These are phyloP conservation scores for Epinotia demarniana DNA, from an alignment of 2,888 invertebrate genomes.

Conservation along the genomic window DNA sequence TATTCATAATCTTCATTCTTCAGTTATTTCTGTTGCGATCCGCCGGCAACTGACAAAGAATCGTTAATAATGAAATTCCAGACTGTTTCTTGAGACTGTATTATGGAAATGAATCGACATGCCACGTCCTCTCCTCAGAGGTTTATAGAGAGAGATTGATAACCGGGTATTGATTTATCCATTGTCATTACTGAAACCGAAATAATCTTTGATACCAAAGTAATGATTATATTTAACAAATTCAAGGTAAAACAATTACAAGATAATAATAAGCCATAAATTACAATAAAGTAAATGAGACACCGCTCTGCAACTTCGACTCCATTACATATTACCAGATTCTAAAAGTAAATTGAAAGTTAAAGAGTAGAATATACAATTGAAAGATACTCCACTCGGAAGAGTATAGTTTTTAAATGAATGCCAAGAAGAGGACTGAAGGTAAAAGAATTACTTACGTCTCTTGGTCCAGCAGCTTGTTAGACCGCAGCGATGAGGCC, in stretches of 20 bases:
- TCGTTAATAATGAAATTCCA: constrained; percentile 26
- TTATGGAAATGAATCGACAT: constrained; percentile 33
- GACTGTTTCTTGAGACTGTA: constrained; percentile 28
- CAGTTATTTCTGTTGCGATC: constrained; percentile 1
- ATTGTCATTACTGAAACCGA: background rate
- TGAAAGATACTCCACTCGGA: background rate
- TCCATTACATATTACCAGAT: too few relatives aligned
- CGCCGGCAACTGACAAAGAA: constrained; percentile 4
- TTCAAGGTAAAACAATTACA: too few relatives aligned
- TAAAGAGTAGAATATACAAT: too few relatives aligned
- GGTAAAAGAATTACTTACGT: constrained; percentile 64
- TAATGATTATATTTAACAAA: too few relatives aligned
- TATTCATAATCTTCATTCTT: background rate
- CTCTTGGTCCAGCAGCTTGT: constrained; percentile 92
- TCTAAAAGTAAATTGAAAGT: too few relatives aligned
- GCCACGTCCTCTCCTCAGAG: constrained; percentile 10
- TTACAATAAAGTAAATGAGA: too few relatives aligned
- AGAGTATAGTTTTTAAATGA: background rate
- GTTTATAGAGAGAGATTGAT: constrained; percentile 27
- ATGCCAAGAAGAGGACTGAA: too few relatives aligned
- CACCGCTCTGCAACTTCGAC: too few relatives aligned
- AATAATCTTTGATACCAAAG: background rate
- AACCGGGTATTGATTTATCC: constrained; percentile 31
- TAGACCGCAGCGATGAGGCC: constrained; percentile 92
- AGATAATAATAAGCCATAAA: too few relatives aligned